These are phyloP conservation scores for Ptychodera flava DNA, from an alignment of 35 echinoderm and acorn worm genomes.

Conservation along the genomic window DNA sequence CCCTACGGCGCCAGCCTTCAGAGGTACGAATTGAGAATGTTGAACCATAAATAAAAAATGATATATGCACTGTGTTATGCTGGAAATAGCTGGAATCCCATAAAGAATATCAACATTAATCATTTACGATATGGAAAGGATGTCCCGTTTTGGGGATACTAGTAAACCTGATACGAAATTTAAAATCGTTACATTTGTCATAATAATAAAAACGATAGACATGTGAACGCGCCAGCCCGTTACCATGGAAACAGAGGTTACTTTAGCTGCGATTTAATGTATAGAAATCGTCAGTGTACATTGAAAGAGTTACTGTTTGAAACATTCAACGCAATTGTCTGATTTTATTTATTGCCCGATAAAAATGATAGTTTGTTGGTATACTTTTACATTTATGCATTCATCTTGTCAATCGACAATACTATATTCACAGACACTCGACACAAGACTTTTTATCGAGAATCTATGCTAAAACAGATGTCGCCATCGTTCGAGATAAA, in stretches of 20 bases:
- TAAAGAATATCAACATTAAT: neutral
- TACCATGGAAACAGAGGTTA: neutral
- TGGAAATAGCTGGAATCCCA: neutral
- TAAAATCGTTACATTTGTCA: neutral
- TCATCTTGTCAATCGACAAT: too few relatives aligned
- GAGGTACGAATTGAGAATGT: neutral
- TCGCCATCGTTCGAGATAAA: too few relatives aligned
- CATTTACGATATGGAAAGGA: neutral
- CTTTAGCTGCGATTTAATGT: too few relatives aligned
- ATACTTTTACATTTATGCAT: too few relatives aligned
- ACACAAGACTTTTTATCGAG: too few relatives aligned
- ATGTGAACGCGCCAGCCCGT: neutral
- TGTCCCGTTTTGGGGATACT: neutral
- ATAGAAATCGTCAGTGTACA: too few relatives aligned
- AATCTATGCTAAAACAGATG: too few relatives aligned
- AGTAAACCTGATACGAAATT: neutral
- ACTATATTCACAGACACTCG: too few relatives aligned
- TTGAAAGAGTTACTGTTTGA: too few relatives aligned
- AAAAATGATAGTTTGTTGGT: too few relatives aligned
- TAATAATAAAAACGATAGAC: conserved; percentile 4
- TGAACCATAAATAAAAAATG: neutral
- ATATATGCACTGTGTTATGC: neutral
- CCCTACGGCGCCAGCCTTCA: neutral
- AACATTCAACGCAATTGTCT: too few relatives aligned
- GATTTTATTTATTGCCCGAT: too few relatives aligned